phyloP scores from a whole-genome alignment of 2,113 vertebrate species.

The Euleptes europaea region DNA sequence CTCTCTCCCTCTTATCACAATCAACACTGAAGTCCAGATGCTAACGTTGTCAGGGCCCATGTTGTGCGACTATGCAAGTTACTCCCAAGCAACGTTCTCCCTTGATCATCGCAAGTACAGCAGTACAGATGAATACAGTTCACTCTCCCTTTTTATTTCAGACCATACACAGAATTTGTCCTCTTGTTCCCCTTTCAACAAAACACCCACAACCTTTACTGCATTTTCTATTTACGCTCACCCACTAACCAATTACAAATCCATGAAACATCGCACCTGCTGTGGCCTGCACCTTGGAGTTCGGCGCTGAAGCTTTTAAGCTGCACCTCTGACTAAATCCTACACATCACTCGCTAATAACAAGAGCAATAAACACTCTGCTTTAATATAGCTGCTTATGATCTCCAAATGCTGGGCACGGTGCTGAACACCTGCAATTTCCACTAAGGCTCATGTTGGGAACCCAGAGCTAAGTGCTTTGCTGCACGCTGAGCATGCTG shows the following conservation, averaged over 20 bases:
- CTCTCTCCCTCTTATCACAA: neutral
- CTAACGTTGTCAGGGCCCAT: neutral
- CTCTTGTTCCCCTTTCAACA: slow-evolving; percentile 12
- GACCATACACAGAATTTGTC: fast-evolving
- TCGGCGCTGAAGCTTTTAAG: slow-evolving; percentile 35
- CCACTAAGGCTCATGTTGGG: neutral
- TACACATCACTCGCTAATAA: slow-evolving; percentile 21
- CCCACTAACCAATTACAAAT: slow-evolving; percentile 39
- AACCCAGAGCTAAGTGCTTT: slow-evolving; percentile 26
- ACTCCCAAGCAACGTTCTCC: neutral
- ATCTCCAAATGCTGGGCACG: slow-evolving; percentile 35
- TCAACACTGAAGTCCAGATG: neutral
- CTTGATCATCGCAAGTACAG: neutral
- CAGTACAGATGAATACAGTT: neutral
- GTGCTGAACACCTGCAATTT: slow-evolving; percentile 25
- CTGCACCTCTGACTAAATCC: slow-evolving; percentile 37
- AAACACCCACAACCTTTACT: slow-evolving; percentile 12
- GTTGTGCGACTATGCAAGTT: neutral
- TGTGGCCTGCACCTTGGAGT: slow-evolving; percentile 39
- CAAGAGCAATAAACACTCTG: slow-evolving; percentile 27
- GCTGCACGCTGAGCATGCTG: neutral
- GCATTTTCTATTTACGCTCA: slow-evolving; percentile 25
- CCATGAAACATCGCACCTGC: slow-evolving; percentile 31
- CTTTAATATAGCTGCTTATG: slow-evolving; percentile 1
- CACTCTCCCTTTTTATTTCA: neutral